These are phyloP conservation scores for Drosophila nigrodunni DNA, from an alignment of 1,140 invertebrate species.

Conservation along the genomic window DNA sequence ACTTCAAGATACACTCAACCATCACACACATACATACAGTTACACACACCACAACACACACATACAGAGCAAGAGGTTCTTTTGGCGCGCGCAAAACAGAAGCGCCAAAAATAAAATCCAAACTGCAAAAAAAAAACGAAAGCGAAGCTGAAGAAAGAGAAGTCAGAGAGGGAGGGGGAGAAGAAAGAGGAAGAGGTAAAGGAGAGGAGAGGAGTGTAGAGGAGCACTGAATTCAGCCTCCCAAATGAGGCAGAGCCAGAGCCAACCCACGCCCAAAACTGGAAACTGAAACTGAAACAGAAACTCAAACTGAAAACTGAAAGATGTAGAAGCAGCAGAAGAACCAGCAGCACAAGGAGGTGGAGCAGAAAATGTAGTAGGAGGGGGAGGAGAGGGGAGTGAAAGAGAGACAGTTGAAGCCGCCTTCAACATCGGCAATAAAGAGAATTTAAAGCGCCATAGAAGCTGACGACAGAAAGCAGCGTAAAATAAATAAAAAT, in stretches of 20 bases:
- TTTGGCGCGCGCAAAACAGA: conserved; percentile 77
- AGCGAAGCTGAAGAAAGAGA: conserved; percentile 41
- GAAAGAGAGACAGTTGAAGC: background rate
- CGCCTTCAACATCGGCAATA: conserved; percentile 74
- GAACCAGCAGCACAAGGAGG: background rate
- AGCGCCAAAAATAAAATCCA: conserved; percentile 63
- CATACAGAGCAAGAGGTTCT: conserved; percentile 22
- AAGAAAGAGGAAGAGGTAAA: background rate
- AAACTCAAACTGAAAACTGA: no score
- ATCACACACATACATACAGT: conserved; percentile 18
- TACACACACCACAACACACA: conserved; percentile 5
- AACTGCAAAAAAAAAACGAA: conserved; percentile 35
- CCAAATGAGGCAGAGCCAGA: no score
- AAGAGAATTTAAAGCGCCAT: conserved; percentile 74
- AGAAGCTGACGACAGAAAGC: conserved; percentile 44
- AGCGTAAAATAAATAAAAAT: conserved; percentile 22
- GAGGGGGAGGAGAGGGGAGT: conserved; percentile 1
- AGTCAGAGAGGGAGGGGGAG: conserved; percentile 18
- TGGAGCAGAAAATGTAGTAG: background rate
- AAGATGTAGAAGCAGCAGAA: no score
- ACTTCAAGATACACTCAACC: conserved; percentile 43
- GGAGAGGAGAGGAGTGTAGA: background rate
- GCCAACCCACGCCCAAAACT: no score
- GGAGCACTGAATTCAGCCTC: no score
- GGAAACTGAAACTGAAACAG: no score